These are phyloP conservation scores for Scaptomyza hsui DNA, from an alignment of 1,140 invertebrate species.

Conservation along the genomic window DNA sequence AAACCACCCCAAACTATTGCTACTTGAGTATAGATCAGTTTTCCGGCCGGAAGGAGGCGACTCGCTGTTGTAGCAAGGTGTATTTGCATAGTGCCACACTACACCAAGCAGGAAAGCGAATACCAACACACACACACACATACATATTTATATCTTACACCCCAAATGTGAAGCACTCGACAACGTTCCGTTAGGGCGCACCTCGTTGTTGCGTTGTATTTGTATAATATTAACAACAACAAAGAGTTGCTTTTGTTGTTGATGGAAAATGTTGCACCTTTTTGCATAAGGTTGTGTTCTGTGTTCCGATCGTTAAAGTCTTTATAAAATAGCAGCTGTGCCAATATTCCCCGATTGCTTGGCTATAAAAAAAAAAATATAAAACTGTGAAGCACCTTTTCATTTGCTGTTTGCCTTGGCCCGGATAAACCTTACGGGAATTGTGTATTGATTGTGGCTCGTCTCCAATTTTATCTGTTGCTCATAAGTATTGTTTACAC, in stretches of 20 bases:
- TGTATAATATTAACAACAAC: conserved; percentile 62
- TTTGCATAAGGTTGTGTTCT: conserved; percentile 69
- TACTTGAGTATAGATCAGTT: conserved; percentile 63
- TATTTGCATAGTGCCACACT: conserved; percentile 69
- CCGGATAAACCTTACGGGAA: conserved; percentile 38
- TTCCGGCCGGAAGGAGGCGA: conserved; percentile 65
- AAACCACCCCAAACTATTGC: conserved; percentile 48
- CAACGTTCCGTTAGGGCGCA: conserved; percentile 63
- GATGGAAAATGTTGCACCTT: conserved; percentile 75
- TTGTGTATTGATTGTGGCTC: conserved; percentile 27
- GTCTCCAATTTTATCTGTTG: conserved; percentile 22
- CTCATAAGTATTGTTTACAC: conserved; percentile 22
- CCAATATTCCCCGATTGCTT: conserved; percentile 48
- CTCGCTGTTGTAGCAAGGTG: conserved; percentile 62
- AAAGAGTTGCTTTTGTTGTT: conserved; percentile 75
- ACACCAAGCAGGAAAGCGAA: conserved; percentile 50
- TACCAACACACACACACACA: conserved; percentile 51
- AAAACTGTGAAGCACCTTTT: conserved; percentile 46
- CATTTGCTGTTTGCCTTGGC: conserved; percentile 43
- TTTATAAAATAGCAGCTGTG: conserved; percentile 63
- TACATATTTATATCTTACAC: too few relatives aligned
- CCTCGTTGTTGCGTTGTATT: conserved; percentile 33
- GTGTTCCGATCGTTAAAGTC: conserved; percentile 26
- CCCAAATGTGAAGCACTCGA: conserved; percentile 31
- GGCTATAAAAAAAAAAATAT: background rate